Percentiles rank a stretch among this genome's conserved stretches.
Evolutionary conservation across 2,113 vertebrate genomes (phyloP).

Genomic region (Leucosticte australis): DNA sequence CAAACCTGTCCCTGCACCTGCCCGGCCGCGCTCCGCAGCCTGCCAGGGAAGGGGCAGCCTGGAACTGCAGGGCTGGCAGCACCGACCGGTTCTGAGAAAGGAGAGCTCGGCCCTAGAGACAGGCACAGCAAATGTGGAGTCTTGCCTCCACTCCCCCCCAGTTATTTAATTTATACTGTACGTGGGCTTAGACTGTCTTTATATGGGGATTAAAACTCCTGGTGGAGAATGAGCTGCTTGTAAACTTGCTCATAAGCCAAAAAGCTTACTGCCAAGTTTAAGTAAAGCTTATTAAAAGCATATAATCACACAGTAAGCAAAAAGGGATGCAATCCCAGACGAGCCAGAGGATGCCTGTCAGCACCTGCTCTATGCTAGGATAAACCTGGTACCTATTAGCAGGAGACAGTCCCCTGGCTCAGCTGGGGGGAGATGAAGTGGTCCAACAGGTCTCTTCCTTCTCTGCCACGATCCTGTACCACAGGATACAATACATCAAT

Average conservation of each 20-base stretch:
- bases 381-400: neutral
- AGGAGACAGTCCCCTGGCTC: neutral
- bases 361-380: neutral
- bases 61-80: fast-evolving
- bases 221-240: fast-evolving
- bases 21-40: neutral
- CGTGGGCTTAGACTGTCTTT: fast-evolving
- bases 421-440: neutral
- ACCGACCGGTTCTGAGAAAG: fast-evolving
- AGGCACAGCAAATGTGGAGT: fast-evolving
- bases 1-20: fast-evolving
- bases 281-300: neutral
- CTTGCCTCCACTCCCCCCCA: fast-evolving
- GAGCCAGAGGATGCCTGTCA: neutral
- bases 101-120: too few species aligned
- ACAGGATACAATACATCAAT: neutral
- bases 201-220: neutral
- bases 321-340: neutral
- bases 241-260: neutral
- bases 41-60: fast-evolving
- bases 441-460: neutral
- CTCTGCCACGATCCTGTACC: neutral
- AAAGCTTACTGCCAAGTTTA: neutral
- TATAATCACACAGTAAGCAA: neutral
- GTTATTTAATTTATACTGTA: fast-evolving